Percentiles rank a stretch among this genome's conserved stretches.
Evolutionary conservation across 2,113 vertebrate genomes (phyloP).

Genomic region (Crotalus tigris): DNA sequence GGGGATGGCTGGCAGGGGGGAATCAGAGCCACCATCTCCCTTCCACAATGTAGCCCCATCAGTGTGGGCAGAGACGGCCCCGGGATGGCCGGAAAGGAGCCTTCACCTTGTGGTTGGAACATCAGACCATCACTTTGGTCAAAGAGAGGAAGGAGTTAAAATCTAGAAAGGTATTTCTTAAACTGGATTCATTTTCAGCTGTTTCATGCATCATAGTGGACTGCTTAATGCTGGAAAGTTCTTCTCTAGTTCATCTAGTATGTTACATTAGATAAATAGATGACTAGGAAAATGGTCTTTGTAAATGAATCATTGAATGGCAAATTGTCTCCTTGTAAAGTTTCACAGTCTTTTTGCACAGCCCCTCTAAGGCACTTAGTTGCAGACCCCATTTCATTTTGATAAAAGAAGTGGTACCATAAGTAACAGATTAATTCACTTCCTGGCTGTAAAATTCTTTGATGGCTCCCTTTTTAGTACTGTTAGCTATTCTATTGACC

Average conservation of each 20-base stretch:
- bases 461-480: conserved; percentile 3
- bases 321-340: background rate
- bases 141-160: background rate
- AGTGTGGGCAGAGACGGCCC: no score
- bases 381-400: background rate
- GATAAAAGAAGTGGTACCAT: background rate
- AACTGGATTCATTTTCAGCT: background rate
- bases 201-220: background rate
- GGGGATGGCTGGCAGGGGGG: no score
- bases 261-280: background rate
- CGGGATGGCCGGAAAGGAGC: no score
- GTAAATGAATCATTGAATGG: background rate
- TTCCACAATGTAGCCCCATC: no score
- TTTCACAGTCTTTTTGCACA: background rate
- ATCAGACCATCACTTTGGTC: background rate
- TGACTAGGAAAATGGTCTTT: background rate
- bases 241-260: background rate
- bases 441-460: background rate
- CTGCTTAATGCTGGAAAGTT: background rate
- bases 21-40: no score
- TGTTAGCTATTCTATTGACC: background rate
- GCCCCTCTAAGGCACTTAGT: background rate
- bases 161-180: background rate
- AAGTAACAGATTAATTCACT: conserved; percentile 38
- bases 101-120: background rate